Conservation (phyloP, 2,113 vertebrate genomes). For the Istiophorus platypterus region DNA sequence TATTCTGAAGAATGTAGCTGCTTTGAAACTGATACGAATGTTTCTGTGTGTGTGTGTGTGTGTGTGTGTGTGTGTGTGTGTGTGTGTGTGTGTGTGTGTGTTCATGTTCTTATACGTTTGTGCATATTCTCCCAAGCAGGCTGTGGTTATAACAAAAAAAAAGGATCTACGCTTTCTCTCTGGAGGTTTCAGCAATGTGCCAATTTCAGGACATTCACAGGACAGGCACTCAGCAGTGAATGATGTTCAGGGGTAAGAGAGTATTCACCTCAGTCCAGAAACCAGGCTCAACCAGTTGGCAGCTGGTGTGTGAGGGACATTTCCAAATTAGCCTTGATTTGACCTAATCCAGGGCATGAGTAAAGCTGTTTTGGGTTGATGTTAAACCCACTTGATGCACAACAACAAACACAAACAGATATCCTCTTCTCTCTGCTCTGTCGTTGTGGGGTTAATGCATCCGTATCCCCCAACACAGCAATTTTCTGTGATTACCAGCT, state of each 20-base stretch:
- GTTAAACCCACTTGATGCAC: conserved; percentile 23
- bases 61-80: background rate
- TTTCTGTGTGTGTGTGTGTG: background rate
- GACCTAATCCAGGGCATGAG: conserved; percentile 25
- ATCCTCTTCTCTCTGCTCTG: conserved; percentile 14
- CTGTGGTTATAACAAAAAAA: conserved; percentile 42
- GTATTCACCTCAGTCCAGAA: conserved; percentile 39
- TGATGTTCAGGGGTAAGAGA: conserved; percentile 65
- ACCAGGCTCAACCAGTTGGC: conserved; percentile 9
- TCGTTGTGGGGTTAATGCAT: conserved; percentile 48
- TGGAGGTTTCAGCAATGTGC: conserved; percentile 53
- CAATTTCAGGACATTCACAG: conserved; percentile 50
- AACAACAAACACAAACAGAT: conserved; percentile 16
- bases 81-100: conserved; percentile 1
- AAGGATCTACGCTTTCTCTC: conserved; percentile 63
- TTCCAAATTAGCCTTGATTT: conserved; percentile 38
- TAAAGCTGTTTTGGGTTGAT: conserved; percentile 10
- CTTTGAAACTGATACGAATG: conserved; percentile 63
- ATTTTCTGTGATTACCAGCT: conserved; percentile 72
- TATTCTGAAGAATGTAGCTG: conserved; percentile 46
- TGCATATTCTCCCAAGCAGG: conserved; percentile 24
- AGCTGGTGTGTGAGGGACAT: conserved; percentile 32
- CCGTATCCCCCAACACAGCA: conserved; percentile 66
- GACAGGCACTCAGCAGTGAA: conserved; percentile 58
- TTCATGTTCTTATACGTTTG: conserved; percentile 5